These are phyloP conservation scores for Romanomermis culicivorax DNA, from an alignment of 2,888 invertebrate genomes.

Conservation along the genomic window DNA sequence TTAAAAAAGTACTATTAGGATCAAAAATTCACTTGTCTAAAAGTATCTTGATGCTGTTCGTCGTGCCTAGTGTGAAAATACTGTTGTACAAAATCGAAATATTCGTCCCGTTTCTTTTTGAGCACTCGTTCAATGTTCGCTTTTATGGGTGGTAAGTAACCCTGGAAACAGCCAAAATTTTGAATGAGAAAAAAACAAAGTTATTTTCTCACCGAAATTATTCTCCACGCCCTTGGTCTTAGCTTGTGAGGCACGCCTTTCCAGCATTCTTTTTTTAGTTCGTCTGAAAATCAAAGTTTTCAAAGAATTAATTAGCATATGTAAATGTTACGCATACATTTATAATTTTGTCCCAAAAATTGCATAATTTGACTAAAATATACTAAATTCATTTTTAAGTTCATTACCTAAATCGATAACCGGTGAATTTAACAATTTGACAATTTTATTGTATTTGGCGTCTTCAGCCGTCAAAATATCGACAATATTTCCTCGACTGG, in stretches of 20 bases:
- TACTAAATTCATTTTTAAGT: not conserved
- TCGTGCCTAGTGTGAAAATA: constrained; percentile 82
- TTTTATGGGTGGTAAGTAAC: constrained; percentile 74
- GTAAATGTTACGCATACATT: not conserved
- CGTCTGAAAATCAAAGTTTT: constrained; percentile 13
- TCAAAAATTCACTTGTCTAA: constrained; percentile 43
- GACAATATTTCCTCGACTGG: not conserved
- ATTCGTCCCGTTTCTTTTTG: constrained; percentile 77
- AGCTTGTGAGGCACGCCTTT: constrained; percentile 82
- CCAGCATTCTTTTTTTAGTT: constrained; percentile 43
- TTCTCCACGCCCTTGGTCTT: constrained; percentile 45
- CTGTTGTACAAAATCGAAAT: constrained; percentile 78
- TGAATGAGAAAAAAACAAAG: not conserved
- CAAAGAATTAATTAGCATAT: too few species aligned
- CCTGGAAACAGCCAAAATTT: constrained; percentile 34
- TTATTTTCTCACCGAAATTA: constrained; percentile 40
- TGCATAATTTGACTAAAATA: too few species aligned
- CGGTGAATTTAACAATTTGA: not conserved
- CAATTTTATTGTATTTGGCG: not conserved
- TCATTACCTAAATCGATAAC: not conserved
- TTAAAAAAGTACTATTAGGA: not conserved
- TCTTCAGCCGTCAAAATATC: constrained; percentile 1
- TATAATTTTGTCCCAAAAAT: not conserved
- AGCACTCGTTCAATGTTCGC: constrained; percentile 68
- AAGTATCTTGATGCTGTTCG: constrained; percentile 72